A percentile compares a stretch with the other conserved stretches of the same genome.
Evolutionary conservation across 2,888 invertebrate genomes (phyloP).

Genomic region (Ectobius pallidus): DNA sequence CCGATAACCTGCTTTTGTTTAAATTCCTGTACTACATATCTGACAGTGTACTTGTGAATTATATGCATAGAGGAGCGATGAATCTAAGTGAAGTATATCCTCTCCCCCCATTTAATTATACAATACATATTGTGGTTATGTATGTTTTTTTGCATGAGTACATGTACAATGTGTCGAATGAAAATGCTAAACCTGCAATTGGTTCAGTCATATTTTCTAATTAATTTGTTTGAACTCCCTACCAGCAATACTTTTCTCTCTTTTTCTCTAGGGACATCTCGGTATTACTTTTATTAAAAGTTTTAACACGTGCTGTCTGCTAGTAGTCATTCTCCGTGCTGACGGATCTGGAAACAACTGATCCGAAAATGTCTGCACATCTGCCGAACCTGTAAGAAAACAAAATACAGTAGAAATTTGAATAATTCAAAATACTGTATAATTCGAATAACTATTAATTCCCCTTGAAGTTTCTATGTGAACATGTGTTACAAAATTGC

Average conservation of each 20-base stretch:
- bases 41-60: not conserved
- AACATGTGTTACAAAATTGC: too few species aligned
- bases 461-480: too few species aligned
- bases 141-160: not conserved
- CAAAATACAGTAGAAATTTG: conserved; percentile 32
- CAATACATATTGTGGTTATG: not conserved
- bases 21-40: not conserved
- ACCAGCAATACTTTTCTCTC: conserved; percentile 2
- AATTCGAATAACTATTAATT: too few species aligned
- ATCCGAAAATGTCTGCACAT: conserved; percentile 95
- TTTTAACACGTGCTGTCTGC: conserved; percentile 59
- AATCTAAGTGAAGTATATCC: not conserved
- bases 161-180: not conserved
- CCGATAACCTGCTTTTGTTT: too few species aligned
- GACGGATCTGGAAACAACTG: conserved; percentile 75
- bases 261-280: conserved; percentile 26
- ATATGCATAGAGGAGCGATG: not conserved
- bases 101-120: not conserved
- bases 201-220: not conserved
- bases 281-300: conserved; percentile 7
- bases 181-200: not conserved
- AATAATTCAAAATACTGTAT: too few species aligned
- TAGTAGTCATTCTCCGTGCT: conserved; percentile 61
- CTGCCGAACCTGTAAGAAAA: conserved; percentile 80
- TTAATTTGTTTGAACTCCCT: not conserved